phyloP scores from a whole-genome alignment of 2,888 invertebrate species.

The Fragum whitleyi region DNA sequence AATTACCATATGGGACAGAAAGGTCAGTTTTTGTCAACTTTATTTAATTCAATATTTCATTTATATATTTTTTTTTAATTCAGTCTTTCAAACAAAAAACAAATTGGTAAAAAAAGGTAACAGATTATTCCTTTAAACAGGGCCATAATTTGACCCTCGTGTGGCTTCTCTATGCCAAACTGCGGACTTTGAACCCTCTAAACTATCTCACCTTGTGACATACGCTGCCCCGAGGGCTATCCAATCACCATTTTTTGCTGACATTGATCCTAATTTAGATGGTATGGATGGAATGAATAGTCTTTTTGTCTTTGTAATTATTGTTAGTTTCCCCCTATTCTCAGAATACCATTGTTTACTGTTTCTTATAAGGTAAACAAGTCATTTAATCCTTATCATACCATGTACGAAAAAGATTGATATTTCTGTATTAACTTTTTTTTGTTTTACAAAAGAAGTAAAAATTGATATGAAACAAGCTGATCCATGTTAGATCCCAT shows the following conservation, averaged over 20 bases:
- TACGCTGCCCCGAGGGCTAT: constrained; percentile 20
- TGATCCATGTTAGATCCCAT: too few relatives aligned
- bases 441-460: too few relatives aligned
- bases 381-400: background rate
- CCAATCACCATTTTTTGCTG: constrained; percentile 22
- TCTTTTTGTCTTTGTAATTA: background rate
- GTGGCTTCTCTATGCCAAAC: constrained; percentile 18
- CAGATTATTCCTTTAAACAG: background rate
- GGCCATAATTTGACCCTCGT: constrained; percentile 21
- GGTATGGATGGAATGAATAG: background rate
- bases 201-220: constrained; percentile 21
- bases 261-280: constrained; percentile 31
- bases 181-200: constrained; percentile 18
- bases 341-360: background rate
- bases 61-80: too few relatives aligned
- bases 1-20: too few relatives aligned
- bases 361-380: background rate
- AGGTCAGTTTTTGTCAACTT: too few relatives aligned
- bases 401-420: too few relatives aligned
- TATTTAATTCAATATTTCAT: too few relatives aligned
- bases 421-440: too few relatives aligned
- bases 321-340: background rate
- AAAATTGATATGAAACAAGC: too few relatives aligned
- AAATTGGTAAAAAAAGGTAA: too few relatives aligned
- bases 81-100: too few relatives aligned